Conservation (phyloP, 2,888 invertebrate species). For the Rutpela maculata region DNA sequence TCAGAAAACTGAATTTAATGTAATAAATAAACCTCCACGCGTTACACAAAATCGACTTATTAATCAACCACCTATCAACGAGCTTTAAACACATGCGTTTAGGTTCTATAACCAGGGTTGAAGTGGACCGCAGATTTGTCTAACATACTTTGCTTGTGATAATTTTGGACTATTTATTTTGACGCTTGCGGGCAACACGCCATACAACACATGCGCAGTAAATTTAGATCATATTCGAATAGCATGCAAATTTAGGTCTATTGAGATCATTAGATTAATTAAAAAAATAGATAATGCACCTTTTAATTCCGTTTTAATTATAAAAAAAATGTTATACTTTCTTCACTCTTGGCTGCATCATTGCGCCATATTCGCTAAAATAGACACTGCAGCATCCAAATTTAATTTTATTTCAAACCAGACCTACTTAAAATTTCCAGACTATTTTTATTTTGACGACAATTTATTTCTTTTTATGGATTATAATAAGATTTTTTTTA, state of each 20-base stretch:
- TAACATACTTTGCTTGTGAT: background rate
- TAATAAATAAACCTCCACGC: background rate
- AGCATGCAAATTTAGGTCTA: conserved; percentile 25
- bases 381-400: no score
- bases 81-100: conserved; percentile 39
- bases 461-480: no score
- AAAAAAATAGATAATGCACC: background rate
- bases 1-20: background rate
- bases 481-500: no score
- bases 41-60: conserved; percentile 34
- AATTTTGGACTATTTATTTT: background rate
- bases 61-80: conserved; percentile 32
- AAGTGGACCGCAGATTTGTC: conserved; percentile 11
- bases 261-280: background rate
- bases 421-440: no score
- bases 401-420: no score
- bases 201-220: conserved; percentile 34
- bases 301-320: background rate
- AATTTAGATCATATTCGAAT: conserved; percentile 8
- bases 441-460: no score
- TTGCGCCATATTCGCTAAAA: no score
- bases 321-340: no score
- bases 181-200: conserved; percentile 26
- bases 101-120: conserved; percentile 30
- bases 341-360: no score